These are phyloP conservation scores for Nezara viridula DNA, from an alignment of 2,888 invertebrate genomes.

Conservation along the genomic window DNA sequence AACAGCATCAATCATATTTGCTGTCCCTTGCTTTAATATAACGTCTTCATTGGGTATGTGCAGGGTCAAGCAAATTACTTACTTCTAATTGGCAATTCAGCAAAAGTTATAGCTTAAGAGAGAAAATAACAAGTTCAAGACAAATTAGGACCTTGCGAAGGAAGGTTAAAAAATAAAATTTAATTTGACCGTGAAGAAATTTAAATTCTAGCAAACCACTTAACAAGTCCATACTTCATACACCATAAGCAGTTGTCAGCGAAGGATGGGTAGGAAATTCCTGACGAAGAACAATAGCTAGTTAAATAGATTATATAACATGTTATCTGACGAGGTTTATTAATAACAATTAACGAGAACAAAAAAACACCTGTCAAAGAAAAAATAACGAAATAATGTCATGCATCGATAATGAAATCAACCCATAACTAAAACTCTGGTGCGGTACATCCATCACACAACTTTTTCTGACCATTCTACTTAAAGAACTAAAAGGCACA, in stretches of 20 bases:
- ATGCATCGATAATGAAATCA: too few relatives aligned
- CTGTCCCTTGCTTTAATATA: too few relatives aligned
- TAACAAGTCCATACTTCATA: background rate
- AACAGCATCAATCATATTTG: too few relatives aligned
- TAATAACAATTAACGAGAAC: background rate
- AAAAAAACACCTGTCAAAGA: too few relatives aligned
- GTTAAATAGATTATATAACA: background rate
- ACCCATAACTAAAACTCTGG: too few relatives aligned
- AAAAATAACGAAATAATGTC: too few relatives aligned
- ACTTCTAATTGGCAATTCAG: background rate
- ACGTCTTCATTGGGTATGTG: too few relatives aligned
- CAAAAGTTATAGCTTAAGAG: background rate
- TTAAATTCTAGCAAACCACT: background rate
- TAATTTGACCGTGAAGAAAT: background rate
- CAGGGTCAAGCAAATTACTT: too few relatives aligned
- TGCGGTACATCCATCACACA: too few relatives aligned
- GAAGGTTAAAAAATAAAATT: constrained; percentile 8
- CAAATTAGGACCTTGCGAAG: background rate
- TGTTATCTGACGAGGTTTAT: background rate
- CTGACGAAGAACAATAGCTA: background rate
- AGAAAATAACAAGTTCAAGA: background rate
- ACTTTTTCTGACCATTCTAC: too few relatives aligned
- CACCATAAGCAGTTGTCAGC: background rate
- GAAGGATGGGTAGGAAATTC: background rate
- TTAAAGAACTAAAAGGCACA: too few relatives aligned